Percentiles rank a stretch among this genome's conserved stretches.
These are phyloP conservation scores for Epistrophe eligans DNA, from an alignment of 2,888 invertebrate species.

Conservation along the genomic window DNA sequence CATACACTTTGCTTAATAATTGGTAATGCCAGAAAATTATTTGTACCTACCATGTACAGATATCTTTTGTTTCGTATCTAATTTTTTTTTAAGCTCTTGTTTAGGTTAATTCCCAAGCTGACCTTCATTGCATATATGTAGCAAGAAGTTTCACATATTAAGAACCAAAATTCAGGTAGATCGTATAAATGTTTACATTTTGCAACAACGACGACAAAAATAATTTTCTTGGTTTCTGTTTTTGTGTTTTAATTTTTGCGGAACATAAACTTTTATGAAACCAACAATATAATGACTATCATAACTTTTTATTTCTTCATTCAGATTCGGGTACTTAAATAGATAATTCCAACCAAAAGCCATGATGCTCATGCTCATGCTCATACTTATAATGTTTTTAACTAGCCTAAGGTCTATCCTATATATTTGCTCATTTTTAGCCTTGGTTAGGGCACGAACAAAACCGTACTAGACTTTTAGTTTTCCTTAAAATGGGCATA, in stretches of 20 bases:
- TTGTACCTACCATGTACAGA: slow-evolving; percentile 20
- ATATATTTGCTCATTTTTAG: slow-evolving; percentile 19
- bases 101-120: slow-evolving; percentile 59
- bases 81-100: slow-evolving; percentile 48
- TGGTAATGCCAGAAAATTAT: slow-evolving; percentile 1
- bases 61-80: slow-evolving; percentile 50
- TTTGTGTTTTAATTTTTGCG: slow-evolving; percentile 20
- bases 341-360: slow-evolving; percentile 24
- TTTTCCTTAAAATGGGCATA: slow-evolving; percentile 69
- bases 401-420: slow-evolving; percentile 50
- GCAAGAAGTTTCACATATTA: slow-evolving; percentile 27
- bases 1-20: neutral
- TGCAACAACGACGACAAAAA: slow-evolving; percentile 35
- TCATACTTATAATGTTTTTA: slow-evolving; percentile 3
- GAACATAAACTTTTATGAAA: slow-evolving; percentile 28
- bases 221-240: slow-evolving; percentile 1
- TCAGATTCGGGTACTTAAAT: slow-evolving; percentile 51
- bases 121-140: slow-evolving; percentile 52
- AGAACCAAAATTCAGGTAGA: slow-evolving; percentile 40
- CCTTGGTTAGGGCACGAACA: slow-evolving; percentile 68
- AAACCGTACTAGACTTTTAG: slow-evolving; percentile 1
- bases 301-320: slow-evolving; percentile 75
- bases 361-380: slow-evolving; percentile 22
- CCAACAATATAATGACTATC: slow-evolving; percentile 31
- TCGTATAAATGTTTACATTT: neutral